Evolutionary conservation across 2,113 vertebrate genomes (phyloP), one percentile per base, ranked within the genome.

Genomic region (Xiphorhynchus elegans): DNA sequence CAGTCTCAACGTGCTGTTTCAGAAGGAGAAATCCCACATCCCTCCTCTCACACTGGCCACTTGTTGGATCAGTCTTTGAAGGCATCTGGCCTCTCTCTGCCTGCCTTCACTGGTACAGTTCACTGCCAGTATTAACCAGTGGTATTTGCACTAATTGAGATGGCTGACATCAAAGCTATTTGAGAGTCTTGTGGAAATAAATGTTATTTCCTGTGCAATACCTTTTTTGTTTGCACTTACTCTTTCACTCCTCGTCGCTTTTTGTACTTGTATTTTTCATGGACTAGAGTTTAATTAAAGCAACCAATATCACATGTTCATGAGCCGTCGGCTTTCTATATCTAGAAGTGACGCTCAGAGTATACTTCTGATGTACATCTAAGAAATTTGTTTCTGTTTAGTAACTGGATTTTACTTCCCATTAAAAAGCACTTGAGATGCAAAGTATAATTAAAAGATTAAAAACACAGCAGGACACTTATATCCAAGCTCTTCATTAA

Each of bases 371-470:
- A 63, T 59, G 40, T 33, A 49, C 7, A 5, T 53, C 46, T 80
- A 2, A 59, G 64, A 85, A 91, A 73, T n/a, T 40, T 2, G 0
- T 28, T 83, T 81, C 53, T 83, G 11, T 35, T 17, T 53, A 49
- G 70, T 78, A 63, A 56, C 26, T 0, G 3, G 24, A 58, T 89
- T 90, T 92, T 72, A 44, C 55, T 85, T 87, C 55, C 37, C 79
- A n/a, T 78, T 89, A 35, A 84, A 89, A 87, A 85, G 28, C 17
- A 55, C 28, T 76, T 58, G 37, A 83, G 53, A 46, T 44, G 47
- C 37, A 87, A 88, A 92, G 26, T 50, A 50, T 78, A 84, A 93
- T 88, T 85, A 87, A 63, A 89, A 74, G 25, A 94, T 84, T 91
- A 33, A 73, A 90, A 85, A 67, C 55, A 31, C 84, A 42, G 67